These are phyloP conservation scores for Hylaeus anthracinus DNA, from an alignment of 1,140 invertebrate species.

Conservation along the genomic window DNA sequence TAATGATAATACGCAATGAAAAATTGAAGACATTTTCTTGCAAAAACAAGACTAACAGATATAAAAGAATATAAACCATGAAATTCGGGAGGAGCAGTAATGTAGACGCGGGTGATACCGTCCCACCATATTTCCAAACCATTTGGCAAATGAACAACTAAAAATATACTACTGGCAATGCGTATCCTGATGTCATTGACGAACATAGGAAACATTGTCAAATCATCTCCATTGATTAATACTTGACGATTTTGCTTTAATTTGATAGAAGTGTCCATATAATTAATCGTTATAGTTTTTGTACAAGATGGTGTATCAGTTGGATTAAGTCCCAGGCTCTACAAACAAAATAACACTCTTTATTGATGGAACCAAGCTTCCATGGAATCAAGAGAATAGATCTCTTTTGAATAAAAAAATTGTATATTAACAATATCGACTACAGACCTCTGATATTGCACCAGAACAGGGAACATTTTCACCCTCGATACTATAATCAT, in stretches of 20 bases:
- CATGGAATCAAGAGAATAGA: too few relatives aligned
- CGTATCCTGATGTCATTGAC: slow-evolving; percentile 84
- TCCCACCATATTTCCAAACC: slow-evolving; percentile 93
- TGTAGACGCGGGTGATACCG: slow-evolving; percentile 88
- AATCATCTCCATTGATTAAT: slow-evolving; percentile 86
- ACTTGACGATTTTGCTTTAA: slow-evolving; percentile 88
- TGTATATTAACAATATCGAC: neutral
- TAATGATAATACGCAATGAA: neutral
- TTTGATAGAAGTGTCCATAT: slow-evolving; percentile 81
- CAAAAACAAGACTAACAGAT: neutral
- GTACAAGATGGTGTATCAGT: slow-evolving; percentile 88
- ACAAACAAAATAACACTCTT: slow-evolving; percentile 30
- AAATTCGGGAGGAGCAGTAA: slow-evolving; percentile 89
- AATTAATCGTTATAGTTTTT: slow-evolving; percentile 86
- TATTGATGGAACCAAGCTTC: neutral
- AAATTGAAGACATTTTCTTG: neutral
- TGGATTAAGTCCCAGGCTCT: slow-evolving; percentile 85
- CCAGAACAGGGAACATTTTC: slow-evolving; percentile 92
- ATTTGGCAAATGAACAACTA: slow-evolving; percentile 87
- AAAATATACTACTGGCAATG: slow-evolving; percentile 88
- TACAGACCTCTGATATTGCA: slow-evolving; percentile 85
- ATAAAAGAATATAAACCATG: slow-evolving; percentile 76
- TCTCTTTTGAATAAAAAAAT: neutral
- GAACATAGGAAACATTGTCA: slow-evolving; percentile 84
- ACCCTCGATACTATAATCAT: slow-evolving; percentile 87